Base-by-base conservation (phyloP, 2,113 vertebrate genomes). In the Delphinus delphis region DNA sequence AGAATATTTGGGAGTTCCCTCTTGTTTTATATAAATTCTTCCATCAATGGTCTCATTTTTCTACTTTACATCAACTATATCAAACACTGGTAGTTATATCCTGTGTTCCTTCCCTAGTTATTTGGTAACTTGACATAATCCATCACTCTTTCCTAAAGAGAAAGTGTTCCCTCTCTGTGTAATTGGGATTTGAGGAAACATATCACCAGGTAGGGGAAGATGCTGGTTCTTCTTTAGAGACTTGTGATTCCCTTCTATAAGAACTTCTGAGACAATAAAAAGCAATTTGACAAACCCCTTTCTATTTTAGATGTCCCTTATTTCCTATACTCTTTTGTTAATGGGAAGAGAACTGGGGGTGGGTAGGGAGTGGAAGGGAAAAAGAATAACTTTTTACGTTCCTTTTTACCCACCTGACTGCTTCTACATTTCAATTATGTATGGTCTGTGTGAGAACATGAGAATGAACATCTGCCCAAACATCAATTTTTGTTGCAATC, bases 401-500 rank as follows among this genome's bases (percentile, higher is more conserved):
- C 23, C 4, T 60, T 68, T 90, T 95, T 88, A 74, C 25, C 63
- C 55, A 44, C 17, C 67, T 55, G 28, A 58, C 18, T 87, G 17
- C 71, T 82, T 87, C 68, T 58, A 0, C 21, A 41, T 87, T 91
- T 94, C 68, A 84, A 4, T 92, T 88, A 28, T 31, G n/a, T 15
- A 53, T 14, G 20, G 62, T 74, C 65, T 76, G 18, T 76, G n/a
- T 81, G 70, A 81, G 68, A 79, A 41, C 36, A 44, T 74, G 74
- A 80, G 87, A 67, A 85, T 33, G 65, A 93, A 47, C 58, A 88
- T 87, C 96, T 95, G 81, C 68, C 65, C 90, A 67, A 94, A 84
- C 79, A 88, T 95, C 90, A 95, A 14, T 71, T 96, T 90, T 87
- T 93, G 44, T 82, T 89, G 93, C 94, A 84, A 92, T 90, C 81